phyloP scores from a whole-genome alignment of 2,113 vertebrate genomes.

The Sceloporus undulatus region DNA sequence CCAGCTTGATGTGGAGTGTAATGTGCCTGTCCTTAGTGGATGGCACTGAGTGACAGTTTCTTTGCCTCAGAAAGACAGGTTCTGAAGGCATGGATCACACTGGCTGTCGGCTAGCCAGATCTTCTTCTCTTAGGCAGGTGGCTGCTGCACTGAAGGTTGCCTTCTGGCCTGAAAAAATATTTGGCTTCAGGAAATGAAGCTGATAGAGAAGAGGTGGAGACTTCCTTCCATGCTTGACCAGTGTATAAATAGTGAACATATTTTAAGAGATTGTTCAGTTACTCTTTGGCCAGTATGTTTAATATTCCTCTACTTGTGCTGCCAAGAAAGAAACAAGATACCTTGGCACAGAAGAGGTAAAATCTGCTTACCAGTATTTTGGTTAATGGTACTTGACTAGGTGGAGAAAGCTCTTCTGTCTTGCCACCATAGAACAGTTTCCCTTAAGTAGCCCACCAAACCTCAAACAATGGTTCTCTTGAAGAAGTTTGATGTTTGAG shows the following conservation, averaged over 20 bases:
- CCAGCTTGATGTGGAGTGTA: not conserved
- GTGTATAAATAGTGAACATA: not conserved
- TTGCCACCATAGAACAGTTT: not conserved
- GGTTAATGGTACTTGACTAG: not conserved
- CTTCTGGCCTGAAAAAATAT: not conserved
- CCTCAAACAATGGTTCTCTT: slow-evolving; percentile 5
- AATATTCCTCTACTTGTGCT: not conserved
- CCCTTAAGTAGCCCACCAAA: not conserved
- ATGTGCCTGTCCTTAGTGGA: not conserved
- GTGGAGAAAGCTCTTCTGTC: not conserved
- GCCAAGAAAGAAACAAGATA: not conserved
- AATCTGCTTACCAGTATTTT: not conserved
- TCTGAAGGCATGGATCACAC: not conserved
- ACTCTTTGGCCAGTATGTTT: not conserved
- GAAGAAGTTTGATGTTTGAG: not conserved
- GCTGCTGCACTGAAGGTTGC: not conserved
- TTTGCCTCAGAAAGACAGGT: not conserved
- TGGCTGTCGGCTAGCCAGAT: not conserved
- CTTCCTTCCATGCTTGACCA: not conserved
- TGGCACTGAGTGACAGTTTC: not conserved
- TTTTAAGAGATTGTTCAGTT: no score
- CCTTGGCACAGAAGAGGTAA: not conserved
- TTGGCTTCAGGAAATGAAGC: not conserved
- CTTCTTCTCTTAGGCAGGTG: not conserved
- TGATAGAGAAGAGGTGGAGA: not conserved